Percentiles rank a stretch among this genome's conserved stretches.
These are phyloP conservation scores for Ladona fulva DNA, from an alignment of 1,140 invertebrate genomes.

Conservation along the genomic window DNA sequence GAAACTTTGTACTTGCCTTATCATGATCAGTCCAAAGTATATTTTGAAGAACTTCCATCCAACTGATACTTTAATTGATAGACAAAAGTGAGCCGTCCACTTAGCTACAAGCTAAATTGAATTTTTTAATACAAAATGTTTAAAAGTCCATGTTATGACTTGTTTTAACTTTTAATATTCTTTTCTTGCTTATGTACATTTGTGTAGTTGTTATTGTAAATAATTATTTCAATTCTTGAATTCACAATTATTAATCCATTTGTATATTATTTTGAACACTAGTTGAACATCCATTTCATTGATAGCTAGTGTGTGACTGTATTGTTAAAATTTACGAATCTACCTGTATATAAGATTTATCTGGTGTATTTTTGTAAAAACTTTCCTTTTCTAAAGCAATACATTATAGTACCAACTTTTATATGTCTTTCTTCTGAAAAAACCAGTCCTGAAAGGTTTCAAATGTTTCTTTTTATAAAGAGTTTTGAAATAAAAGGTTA, in stretches of 20 bases:
- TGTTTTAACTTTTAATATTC: neutral
- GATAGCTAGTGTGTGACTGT: neutral
- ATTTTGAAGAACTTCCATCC: neutral
- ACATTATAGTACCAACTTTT: neutral
- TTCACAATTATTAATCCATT: neutral
- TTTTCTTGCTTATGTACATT: neutral
- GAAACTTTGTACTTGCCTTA: neutral
- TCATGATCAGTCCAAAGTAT: neutral
- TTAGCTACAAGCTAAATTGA: neutral
- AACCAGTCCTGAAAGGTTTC: too few species aligned
- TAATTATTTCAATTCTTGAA: neutral
- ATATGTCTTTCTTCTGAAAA: too few species aligned
- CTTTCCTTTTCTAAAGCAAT: neutral
- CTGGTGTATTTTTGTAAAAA: constrained; percentile 1
- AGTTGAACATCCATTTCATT: neutral
- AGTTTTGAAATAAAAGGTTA: too few species aligned
- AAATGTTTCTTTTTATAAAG: too few species aligned
- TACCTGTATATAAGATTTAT: neutral
- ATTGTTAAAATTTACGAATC: neutral
- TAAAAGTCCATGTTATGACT: too few species aligned
- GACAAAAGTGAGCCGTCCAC: constrained; percentile 1
- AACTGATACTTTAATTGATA: neutral
- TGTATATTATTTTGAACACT: neutral
- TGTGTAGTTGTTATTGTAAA: neutral
- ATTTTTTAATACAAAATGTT: neutral